These are phyloP conservation scores for Pantherophis alleghaniensis DNA, from an alignment of 2,797 vertebrate genomes.

Conservation along the genomic window DNA sequence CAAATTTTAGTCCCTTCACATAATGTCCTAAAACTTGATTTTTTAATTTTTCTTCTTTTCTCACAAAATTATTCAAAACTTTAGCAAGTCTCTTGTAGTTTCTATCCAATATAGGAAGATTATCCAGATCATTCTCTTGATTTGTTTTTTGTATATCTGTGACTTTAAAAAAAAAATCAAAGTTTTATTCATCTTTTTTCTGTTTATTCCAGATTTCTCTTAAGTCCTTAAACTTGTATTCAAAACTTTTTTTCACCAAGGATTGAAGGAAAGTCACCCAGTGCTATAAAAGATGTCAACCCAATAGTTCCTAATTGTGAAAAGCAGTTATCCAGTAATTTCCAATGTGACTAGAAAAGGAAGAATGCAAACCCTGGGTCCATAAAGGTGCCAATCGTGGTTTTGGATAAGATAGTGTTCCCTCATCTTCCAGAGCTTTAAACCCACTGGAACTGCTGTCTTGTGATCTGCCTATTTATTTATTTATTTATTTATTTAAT, in stretches of 20 bases:
- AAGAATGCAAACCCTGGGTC: neutral
- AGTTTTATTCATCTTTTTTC: neutral
- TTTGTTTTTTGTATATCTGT: neutral
- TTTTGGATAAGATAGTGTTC: neutral
- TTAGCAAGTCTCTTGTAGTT: neutral
- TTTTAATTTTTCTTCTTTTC: neutral
- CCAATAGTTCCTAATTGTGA: neutral
- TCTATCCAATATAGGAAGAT: neutral
- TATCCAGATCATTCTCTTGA: neutral
- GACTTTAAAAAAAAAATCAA: neutral
- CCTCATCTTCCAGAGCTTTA: neutral
- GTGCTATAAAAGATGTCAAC: neutral
- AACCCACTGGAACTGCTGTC: neutral
- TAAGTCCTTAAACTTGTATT: neutral
- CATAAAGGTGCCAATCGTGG: neutral
- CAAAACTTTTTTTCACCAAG: neutral
- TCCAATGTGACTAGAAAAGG: neutral
- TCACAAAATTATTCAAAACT: neutral
- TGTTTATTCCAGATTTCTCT: neutral
- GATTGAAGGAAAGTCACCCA: neutral
- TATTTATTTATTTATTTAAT: too few species aligned
- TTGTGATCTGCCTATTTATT: neutral
- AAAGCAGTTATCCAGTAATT: neutral
- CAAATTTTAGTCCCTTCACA: neutral
- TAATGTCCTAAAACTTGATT: neutral